phyloP scores from a whole-genome alignment of 64 coral and sea anemone genomes.

The Cladopsammia gracilis region DNA sequence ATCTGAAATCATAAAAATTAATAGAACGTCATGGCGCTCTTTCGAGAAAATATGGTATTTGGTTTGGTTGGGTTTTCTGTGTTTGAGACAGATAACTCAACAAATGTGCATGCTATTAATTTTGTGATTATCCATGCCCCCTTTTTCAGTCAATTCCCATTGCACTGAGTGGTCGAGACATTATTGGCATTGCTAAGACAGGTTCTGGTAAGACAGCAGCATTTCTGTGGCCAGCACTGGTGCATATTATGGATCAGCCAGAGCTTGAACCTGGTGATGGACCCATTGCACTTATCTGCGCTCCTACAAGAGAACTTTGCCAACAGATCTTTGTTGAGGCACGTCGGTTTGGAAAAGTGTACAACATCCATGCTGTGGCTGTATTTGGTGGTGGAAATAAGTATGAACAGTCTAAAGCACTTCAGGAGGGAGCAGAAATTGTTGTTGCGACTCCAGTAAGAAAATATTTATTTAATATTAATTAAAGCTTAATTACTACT shows the following conservation, averaged over 20 bases:
- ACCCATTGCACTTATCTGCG: slow-evolving; percentile 98
- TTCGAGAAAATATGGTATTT: no score
- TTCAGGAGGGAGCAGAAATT: slow-evolving; percentile 97
- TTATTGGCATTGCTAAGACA: slow-evolving; percentile 99
- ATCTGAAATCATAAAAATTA: no score
- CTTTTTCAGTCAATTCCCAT: slow-evolving; percentile 91
- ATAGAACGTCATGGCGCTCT: no score
- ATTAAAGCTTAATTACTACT: no score
- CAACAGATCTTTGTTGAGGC: slow-evolving; percentile 98
- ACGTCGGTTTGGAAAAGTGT: slow-evolving; percentile 93
- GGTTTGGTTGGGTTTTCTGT: no score
- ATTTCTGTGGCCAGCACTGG: slow-evolving; percentile 94
- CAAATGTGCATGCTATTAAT: no score
- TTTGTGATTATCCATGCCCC: not conserved
- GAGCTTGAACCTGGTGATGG: slow-evolving; percentile 94
- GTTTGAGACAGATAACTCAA: no score
- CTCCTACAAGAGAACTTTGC: slow-evolving; percentile 96
- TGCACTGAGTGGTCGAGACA: slow-evolving; percentile 94
- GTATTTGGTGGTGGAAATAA: slow-evolving; percentile 99
- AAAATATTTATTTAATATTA: not conserved
- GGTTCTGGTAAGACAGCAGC: slow-evolving; percentile 99
- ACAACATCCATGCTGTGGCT: slow-evolving; percentile 94
- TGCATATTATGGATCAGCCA: slow-evolving; percentile 96
- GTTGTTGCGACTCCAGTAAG: slow-evolving; percentile 99
- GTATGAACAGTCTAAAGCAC: slow-evolving; percentile 95